phyloP scores from a whole-genome alignment of 2,888 invertebrate species.

The Thereva unica region DNA sequence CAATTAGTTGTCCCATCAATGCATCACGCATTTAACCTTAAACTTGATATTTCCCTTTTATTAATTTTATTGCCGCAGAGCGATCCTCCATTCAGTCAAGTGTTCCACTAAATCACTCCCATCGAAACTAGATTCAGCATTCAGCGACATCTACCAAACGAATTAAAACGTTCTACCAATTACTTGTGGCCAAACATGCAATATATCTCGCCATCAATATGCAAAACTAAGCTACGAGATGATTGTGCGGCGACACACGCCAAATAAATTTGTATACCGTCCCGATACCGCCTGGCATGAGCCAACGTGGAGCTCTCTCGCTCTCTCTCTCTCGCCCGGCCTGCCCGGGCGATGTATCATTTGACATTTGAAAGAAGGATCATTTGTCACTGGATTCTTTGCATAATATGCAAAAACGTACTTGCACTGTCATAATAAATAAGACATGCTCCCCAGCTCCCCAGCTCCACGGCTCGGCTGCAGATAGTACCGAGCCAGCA shows the following conservation, averaged over 20 bases:
- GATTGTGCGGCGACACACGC: conserved; percentile 29
- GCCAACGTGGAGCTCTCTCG: conserved; percentile 14
- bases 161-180: conserved; percentile 3
- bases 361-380: conserved; percentile 36
- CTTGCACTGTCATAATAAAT: conserved; percentile 41
- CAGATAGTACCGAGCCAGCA: background rate
- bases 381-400: conserved; percentile 40
- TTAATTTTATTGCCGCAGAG: too few species aligned
- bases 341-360: conserved; percentile 16
- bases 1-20: too few species aligned
- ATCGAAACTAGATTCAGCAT: too few species aligned
- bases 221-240: background rate
- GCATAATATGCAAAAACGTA: conserved; percentile 38
- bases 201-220: conserved; percentile 15
- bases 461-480: background rate
- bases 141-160: background rate
- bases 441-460: conserved; percentile 36
- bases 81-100: too few species aligned
- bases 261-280: conserved; percentile 30
- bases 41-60: too few species aligned
- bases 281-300: conserved; percentile 17
- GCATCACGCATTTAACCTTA: too few species aligned
- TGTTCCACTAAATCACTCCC: too few species aligned
- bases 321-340: background rate
- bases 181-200: conserved; percentile 22